Conservation (phyloP, 2,888 invertebrate species). For the Caenorhabditis macrosperma region DNA sequence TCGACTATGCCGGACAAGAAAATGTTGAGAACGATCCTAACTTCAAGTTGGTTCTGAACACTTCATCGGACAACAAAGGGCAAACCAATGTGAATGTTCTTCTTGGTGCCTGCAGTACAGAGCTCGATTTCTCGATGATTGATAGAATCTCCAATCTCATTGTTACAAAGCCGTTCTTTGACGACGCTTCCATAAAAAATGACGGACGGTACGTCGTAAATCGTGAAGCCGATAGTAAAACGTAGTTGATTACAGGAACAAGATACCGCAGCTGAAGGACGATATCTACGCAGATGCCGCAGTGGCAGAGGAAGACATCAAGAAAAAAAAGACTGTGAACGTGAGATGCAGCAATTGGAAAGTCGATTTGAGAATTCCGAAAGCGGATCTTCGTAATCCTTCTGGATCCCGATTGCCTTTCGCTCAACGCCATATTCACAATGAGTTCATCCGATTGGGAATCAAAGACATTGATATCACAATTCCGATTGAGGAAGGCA, state of each 20-base stretch:
- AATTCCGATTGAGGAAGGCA: constrained; percentile 54
- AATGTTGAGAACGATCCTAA: constrained; percentile 59
- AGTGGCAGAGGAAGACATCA: constrained; percentile 10
- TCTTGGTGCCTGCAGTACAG: constrained; percentile 65
- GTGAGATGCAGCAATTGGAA: constrained; percentile 56
- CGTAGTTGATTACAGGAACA: constrained; percentile 22
- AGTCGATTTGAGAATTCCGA: constrained; percentile 66
- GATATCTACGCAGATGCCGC: constrained; percentile 31
- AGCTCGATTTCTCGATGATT: constrained; percentile 74
- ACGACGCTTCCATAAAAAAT: constrained; percentile 12
- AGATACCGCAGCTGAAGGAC: constrained; percentile 48
- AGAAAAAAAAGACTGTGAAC: constrained; percentile 17
- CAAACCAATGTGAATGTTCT: constrained; percentile 44
- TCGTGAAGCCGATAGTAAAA: not conserved
- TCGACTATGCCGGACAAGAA: constrained; percentile 60
- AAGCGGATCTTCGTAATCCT: constrained; percentile 69
- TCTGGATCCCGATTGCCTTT: constrained; percentile 58
- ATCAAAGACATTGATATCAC: constrained; percentile 64
- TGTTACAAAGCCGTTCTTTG: constrained; percentile 64
- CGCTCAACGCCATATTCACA: constrained; percentile 69
- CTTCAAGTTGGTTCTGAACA: constrained; percentile 50
- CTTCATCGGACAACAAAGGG: constrained; percentile 35
- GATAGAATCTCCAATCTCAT: constrained; percentile 69
- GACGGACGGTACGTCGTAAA: constrained; percentile 12
- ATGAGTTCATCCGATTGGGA: constrained; percentile 68